Percentiles rank a stretch among this genome's conserved stretches.
These are phyloP conservation scores for Oscheius sp. DNA, from an alignment of 2,888 invertebrate species.

Conservation along the genomic window DNA sequence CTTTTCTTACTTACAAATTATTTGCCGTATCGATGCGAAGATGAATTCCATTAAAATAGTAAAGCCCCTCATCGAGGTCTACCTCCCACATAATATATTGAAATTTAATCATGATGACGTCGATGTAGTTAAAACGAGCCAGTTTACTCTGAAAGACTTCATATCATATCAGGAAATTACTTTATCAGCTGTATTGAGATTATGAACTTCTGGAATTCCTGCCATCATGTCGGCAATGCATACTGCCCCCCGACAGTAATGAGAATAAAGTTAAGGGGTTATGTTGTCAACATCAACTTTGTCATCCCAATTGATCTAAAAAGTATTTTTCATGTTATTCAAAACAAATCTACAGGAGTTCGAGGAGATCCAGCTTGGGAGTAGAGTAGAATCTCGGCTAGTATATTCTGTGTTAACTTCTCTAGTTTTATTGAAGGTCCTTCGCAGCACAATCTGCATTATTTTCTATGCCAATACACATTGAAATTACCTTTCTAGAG, in stretches of 20 bases:
- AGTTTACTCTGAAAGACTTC: neutral
- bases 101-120: neutral
- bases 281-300: neutral
- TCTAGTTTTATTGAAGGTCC: no score
- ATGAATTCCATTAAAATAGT: constrained; percentile 7
- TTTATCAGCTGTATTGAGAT: neutral
- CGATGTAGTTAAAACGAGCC: neutral
- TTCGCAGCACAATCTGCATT: no score
- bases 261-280: neutral
- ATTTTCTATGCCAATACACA: no score
- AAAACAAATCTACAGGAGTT: no score
- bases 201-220: constrained; percentile 4
- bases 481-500: no score
- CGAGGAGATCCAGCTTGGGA: no score
- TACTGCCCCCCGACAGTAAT: neutral
- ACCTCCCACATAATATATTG: neutral
- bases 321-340: no score
- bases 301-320: neutral
- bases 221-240: neutral
- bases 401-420: no score
- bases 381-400: no score
- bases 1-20: neutral
- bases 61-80: neutral
- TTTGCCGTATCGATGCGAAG: neutral
- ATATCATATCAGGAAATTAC: neutral